Conservation (phyloP, 37 sponge, comb jelly and placozoan species). For the Mnemiopsis leidyi region DNA sequence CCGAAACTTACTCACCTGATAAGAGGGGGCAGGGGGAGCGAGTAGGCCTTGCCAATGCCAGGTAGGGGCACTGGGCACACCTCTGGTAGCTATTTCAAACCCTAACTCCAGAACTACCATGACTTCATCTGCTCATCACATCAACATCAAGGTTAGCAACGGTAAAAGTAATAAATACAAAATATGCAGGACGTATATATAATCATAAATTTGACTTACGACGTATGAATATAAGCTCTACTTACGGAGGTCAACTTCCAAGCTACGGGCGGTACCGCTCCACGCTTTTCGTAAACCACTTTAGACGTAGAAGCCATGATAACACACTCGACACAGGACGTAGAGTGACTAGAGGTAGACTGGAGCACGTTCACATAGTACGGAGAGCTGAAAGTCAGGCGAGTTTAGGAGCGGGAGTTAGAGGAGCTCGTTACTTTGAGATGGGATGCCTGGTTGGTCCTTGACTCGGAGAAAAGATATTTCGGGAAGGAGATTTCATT, state of each 20-base stretch:
- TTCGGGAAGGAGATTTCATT: neutral
- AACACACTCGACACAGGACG: neutral
- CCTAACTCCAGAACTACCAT: neutral
- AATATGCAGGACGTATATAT: neutral
- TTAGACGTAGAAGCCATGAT: neutral
- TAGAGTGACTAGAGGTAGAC: too few species aligned
- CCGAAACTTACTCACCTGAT: neutral
- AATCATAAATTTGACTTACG: too few species aligned
- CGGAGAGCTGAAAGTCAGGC: neutral
- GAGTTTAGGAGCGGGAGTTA: neutral
- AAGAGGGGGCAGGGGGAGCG: neutral
- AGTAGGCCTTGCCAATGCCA: neutral
- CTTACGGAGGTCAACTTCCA: constrained; percentile 28
- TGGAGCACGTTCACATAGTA: too few species aligned
- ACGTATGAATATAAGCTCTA: too few species aligned
- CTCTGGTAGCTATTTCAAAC: neutral
- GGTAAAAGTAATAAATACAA: too few species aligned
- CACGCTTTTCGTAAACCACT: constrained; percentile 1
- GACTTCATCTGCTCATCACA: too few species aligned
- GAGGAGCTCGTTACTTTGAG: neutral
- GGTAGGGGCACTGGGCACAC: neutral
- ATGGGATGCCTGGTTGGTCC: neutral
- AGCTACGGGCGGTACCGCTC: neutral
- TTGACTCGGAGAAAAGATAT: neutral
- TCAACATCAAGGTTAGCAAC: too few species aligned